Evolutionary conservation across 2,113 vertebrate genomes (phyloP).

Genomic region (Podarcis muralis): DNA sequence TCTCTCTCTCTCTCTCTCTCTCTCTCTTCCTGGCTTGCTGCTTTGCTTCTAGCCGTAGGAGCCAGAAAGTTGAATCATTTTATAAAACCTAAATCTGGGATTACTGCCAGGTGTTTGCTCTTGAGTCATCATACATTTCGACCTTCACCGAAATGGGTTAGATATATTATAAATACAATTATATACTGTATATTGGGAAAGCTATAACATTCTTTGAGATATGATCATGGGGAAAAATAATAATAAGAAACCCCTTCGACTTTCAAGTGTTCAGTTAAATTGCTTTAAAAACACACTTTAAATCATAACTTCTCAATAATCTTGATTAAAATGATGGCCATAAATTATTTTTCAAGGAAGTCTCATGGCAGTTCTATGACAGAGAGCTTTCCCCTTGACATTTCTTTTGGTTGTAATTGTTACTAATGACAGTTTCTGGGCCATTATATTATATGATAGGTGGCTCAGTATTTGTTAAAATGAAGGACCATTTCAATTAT

Average conservation of each 20-base stretch:
- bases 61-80: conserved; percentile 54
- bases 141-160: conserved; percentile 66
- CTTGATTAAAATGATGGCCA: conserved; percentile 12
- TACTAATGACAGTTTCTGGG: conserved; percentile 54
- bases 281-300: conserved; percentile 1
- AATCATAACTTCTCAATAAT: conserved; percentile 29
- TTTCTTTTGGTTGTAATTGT: conserved; percentile 44
- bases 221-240: conserved; percentile 43
- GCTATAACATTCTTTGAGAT: conserved; percentile 48
- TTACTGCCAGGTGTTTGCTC: conserved; percentile 62
- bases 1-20: too few species aligned
- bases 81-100: conserved; percentile 59
- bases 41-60: too few species aligned
- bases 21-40: not conserved
- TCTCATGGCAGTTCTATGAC: conserved; percentile 42
- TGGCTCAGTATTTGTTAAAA: conserved; percentile 36
- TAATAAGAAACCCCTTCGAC: conserved; percentile 33
- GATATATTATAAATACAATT: conserved; percentile 66
- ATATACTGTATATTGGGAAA: conserved; percentile 60
- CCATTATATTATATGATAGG: conserved; percentile 57
- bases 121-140: conserved; percentile 70
- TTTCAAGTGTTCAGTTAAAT: conserved; percentile 49
- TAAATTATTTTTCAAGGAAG: conserved; percentile 45
- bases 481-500: conserved; percentile 36
- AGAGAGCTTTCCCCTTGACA: conserved; percentile 43